Conservation (phyloP, 1,140 invertebrate species). For the Anagrus nilaparvatae region DNA sequence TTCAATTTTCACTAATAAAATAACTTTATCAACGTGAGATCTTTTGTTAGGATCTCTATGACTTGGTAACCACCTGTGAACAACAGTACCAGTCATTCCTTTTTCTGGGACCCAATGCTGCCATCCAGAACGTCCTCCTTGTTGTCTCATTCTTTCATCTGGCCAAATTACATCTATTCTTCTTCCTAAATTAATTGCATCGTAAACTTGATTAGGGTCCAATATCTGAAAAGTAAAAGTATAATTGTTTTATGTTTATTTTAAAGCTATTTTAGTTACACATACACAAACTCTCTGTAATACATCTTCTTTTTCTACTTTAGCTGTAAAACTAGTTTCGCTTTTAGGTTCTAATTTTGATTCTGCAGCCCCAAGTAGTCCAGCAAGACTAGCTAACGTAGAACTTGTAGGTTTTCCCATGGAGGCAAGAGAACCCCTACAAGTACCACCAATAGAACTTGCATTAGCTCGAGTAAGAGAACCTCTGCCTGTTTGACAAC, state of each 20-base stretch:
- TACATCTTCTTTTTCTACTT: conserved; percentile 44
- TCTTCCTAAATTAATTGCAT: conserved; percentile 79
- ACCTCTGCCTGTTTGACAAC: conserved; percentile 39
- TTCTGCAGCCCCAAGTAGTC: conserved; percentile 48
- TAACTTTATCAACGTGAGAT: conserved; percentile 83
- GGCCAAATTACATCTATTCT: conserved; percentile 89
- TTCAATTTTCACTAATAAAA: conserved; percentile 84
- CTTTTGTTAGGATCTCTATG: conserved; percentile 74
- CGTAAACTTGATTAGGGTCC: conserved; percentile 72
- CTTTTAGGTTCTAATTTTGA: conserved; percentile 37
- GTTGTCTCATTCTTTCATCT: conserved; percentile 71
- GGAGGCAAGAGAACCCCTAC: conserved; percentile 62
- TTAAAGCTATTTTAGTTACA: conserved; percentile 12
- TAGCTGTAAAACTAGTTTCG: conserved; percentile 37
- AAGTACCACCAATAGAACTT: conserved; percentile 51
- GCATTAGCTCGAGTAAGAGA: conserved; percentile 41
- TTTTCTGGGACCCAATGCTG: conserved; percentile 78
- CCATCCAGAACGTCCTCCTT: conserved; percentile 79
- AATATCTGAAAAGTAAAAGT: conserved; percentile 55
- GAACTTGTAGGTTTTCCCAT: conserved; percentile 73
- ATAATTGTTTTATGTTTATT: too few relatives aligned
- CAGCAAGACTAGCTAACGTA: conserved; percentile 70
- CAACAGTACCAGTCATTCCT: conserved; percentile 84
- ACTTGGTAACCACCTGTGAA: conserved; percentile 84
- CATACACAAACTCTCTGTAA: conserved; percentile 50